phyloP scores from a whole-genome alignment of 2,797 vertebrate genomes.

The Sebastes goodei region DNA sequence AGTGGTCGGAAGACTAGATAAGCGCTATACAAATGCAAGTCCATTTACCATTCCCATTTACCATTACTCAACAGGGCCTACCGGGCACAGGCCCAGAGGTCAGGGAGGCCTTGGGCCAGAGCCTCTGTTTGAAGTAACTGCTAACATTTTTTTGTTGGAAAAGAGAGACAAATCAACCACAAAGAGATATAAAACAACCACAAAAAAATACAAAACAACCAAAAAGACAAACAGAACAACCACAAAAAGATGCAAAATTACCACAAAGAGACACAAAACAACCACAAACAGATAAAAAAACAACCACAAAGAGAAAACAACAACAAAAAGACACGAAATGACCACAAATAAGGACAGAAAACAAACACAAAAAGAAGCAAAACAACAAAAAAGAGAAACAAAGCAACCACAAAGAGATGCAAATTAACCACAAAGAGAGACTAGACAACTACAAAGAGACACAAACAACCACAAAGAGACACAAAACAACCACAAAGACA shows the following conservation, averaged over 20 bases:
- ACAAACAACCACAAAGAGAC: not conserved
- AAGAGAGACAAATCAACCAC: too few species aligned
- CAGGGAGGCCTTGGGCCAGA: too few species aligned
- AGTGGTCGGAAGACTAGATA: too few species aligned
- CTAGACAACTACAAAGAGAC: too few species aligned
- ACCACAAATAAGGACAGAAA: not conserved
- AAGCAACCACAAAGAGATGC: accelerated
- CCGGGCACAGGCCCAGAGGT: accelerated
- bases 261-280: not conserved
- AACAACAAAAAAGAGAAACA: not conserved
- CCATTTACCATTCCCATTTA: too few species aligned
- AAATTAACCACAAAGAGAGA: not conserved
- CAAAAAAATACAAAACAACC: not conserved
- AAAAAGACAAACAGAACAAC: not conserved
- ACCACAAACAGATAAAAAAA: not conserved
- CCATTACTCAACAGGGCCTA: not conserved
- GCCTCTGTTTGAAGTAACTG: too few species aligned
- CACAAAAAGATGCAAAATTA: not conserved
- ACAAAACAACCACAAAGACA: not conserved
- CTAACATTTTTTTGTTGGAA: too few species aligned
- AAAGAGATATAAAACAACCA: not conserved
- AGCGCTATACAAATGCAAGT: too few species aligned
- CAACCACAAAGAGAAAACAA: not conserved
- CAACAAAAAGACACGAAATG: not conserved
- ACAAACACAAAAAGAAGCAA: not conserved